Base-by-base conservation (phyloP, 2,797 vertebrate genomes). In the Poliocrania exsul region DNA sequence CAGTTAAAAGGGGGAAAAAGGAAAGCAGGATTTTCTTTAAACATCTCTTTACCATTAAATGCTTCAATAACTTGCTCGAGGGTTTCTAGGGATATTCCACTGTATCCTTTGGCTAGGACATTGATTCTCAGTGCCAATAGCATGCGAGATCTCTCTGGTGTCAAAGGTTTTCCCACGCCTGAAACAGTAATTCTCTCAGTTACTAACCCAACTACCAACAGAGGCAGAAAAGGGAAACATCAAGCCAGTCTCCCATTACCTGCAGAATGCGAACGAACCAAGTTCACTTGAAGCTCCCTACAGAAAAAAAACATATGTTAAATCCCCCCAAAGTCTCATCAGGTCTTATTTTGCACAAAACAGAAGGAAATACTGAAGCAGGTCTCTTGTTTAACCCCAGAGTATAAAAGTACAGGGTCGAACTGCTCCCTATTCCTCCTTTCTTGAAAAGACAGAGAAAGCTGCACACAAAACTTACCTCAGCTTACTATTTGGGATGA, bases 261-360 rank as follows among this genome's bases (percentile, higher is more conserved):
- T 98, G 99, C 98, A 72, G 99, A 99, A 96, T 99, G 99, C 3
- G 99, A 99, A 40, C 99, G 99, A 70, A 99, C 98, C 94, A 99
- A 97, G 97, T 99, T 99, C 96, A 99, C 98, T 94, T 99, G 99
- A 86, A 99, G 98, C 96, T 99, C 99, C 85, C 99, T 99, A 65
- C 14, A 92, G 46, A 49, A 69, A 93, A 88, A 92, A 42, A 85
- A 24, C 86, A 69, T 1, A 73, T 2, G 4, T 56, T 38, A 61
- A 79, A 58, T 9, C 26, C 28, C 37, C 57, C 38, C 5, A 47
- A 74, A n/a, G 9, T 51, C 50, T 65, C 16, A 33, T 16, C 16
- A 54, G 28, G 26, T 81, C 86, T 74, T 61, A 57, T 42, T 72
- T 57, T 53, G n/a, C 31, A 85, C 17, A 86, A 72, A 77, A 6